Conservation (phyloP, 2,888 invertebrate species). For the Chirona hameri region DNA sequence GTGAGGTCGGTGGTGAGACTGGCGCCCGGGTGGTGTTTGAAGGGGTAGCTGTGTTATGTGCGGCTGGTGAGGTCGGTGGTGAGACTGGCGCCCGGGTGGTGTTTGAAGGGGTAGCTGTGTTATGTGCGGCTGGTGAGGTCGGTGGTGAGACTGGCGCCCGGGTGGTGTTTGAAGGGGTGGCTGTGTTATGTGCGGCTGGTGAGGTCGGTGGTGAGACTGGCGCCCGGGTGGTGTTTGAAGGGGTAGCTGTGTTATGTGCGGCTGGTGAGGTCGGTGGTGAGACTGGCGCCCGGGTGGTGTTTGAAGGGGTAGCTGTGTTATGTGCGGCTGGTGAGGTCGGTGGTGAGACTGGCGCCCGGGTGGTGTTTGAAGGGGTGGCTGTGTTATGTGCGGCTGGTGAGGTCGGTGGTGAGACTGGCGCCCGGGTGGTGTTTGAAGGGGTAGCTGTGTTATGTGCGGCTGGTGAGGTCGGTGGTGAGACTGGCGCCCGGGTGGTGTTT, state of each 20-base stretch:
- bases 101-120: too few species aligned
- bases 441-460: conserved; percentile 39
- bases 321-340: conserved; percentile 62
- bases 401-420: conserved; percentile 46
- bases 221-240: too few species aligned
- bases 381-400: conserved; percentile 57
- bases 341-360: neutral
- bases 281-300: too few species aligned
- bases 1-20: conserved; percentile 54
- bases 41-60: too few species aligned
- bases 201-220: conserved; percentile 51
- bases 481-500: too few species aligned
- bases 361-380: too few species aligned
- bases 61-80: conserved; percentile 58
- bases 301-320: too few species aligned
- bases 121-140: conserved; percentile 63
- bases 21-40: too few species aligned
- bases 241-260: too few species aligned
- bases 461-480: conserved; percentile 55
- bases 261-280: conserved; percentile 56
- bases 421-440: too few species aligned
- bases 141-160: conserved; percentile 3
- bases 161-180: too few species aligned
- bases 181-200: conserved; percentile 51
- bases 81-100: neutral